A percentile compares a stretch with the other conserved stretches of the same genome.
phyloP scores from a whole-genome alignment of 2,888 invertebrate species.

The Heteromyza rotundicornis region DNA sequence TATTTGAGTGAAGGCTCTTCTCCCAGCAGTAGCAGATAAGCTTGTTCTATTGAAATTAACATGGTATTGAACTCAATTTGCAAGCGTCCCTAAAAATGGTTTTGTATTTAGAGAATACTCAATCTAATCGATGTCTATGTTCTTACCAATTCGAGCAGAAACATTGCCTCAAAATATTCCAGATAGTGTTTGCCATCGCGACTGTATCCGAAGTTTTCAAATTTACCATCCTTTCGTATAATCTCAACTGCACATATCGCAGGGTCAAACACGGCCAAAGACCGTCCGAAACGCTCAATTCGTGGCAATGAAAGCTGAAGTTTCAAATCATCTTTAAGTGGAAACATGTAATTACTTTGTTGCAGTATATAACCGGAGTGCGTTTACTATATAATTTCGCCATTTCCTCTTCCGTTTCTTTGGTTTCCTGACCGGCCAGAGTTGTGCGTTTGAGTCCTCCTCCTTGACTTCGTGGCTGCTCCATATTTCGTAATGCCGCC shows the following conservation, averaged over 20 bases:
- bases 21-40: slow-evolving; percentile 53
- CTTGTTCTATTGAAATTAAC: slow-evolving; percentile 56
- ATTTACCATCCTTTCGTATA: slow-evolving; percentile 56
- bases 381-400: too few relatives aligned
- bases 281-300: slow-evolving; percentile 52
- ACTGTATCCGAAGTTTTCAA: slow-evolving; percentile 53
- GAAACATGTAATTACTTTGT: too few relatives aligned
- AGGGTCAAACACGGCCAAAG: slow-evolving; percentile 48
- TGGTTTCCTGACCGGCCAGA: too few relatives aligned
- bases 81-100: slow-evolving; percentile 49
- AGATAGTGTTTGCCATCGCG: slow-evolving; percentile 47
- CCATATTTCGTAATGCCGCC: too few relatives aligned
- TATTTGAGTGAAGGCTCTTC: slow-evolving; percentile 44
- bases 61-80: slow-evolving; percentile 48
- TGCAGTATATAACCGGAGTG: too few relatives aligned
- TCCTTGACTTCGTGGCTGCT: too few relatives aligned
- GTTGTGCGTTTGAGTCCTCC: too few relatives aligned
- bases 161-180: slow-evolving; percentile 55
- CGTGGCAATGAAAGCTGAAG: slow-evolving; percentile 47
- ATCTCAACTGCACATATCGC: slow-evolving; percentile 48
- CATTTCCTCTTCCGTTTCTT: too few relatives aligned
- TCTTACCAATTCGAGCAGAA: slow-evolving; percentile 55
- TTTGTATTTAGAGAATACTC: background rate
- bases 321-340: too few relatives aligned
- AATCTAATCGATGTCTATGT: too few relatives aligned